These are phyloP conservation scores for human (Homo sapiens) DNA, from an alignment of 2,113 vertebrate species.

Conservation along the genomic window DNA sequence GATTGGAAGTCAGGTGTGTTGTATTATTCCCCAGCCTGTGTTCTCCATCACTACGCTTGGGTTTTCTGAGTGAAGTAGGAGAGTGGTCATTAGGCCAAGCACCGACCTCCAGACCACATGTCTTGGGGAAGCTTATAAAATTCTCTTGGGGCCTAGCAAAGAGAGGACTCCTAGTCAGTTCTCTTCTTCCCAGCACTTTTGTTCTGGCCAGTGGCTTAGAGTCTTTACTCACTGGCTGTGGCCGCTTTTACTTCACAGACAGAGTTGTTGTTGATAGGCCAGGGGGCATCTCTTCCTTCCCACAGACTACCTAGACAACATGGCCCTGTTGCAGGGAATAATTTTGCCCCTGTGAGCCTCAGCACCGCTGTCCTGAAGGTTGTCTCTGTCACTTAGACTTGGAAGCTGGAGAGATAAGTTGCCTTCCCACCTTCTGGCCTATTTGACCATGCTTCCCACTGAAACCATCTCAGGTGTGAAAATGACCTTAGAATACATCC, in stretches of 20 bases:
- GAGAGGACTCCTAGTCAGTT: background rate
- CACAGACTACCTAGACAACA: background rate
- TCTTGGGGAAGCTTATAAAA: background rate
- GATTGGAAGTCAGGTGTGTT: background rate
- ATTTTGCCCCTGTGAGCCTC: background rate
- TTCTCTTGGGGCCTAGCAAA: background rate
- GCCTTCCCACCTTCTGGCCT: background rate
- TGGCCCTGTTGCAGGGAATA: background rate
- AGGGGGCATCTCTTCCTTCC: background rate
- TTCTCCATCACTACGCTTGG: background rate
- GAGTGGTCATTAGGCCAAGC: background rate
- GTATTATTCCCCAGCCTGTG: background rate
- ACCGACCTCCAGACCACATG: background rate
- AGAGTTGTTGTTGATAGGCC: background rate
- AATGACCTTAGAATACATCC: background rate
- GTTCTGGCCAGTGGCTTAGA: background rate
- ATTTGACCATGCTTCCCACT: background rate
- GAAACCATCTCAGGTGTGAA: background rate
- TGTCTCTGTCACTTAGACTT: background rate
- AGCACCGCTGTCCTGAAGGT: background rate
- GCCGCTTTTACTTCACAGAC: background rate
- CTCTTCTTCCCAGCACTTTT: background rate
- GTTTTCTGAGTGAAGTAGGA: background rate
- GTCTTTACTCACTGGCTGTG: background rate
- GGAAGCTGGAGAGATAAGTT: background rate